Base-by-base conservation (phyloP, 30 jellyfish, hydroid and myxozoan species). In the Aurelia aurita region DNA sequence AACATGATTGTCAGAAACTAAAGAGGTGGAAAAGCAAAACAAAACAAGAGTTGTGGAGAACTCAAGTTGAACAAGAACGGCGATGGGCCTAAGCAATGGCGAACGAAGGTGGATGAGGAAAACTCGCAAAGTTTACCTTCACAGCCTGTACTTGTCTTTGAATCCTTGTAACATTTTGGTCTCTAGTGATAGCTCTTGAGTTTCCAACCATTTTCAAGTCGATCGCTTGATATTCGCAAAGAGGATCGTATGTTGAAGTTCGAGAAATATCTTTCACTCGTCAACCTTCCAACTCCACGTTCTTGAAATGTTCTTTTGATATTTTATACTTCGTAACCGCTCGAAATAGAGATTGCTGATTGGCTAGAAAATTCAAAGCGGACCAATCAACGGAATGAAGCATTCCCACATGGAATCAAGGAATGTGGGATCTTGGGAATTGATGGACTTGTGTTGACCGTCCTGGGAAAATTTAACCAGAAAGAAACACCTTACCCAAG, bases 261-360 rank as follows among this genome's bases (percentile, higher is more conserved):
- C 2, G 14, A 55, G 31, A 55, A 55, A 3, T 55, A 22, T 13
- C 5, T 19, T 19, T 55, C 27, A 3, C 12, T 55, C 67, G 31
- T 55, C 31, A n/a, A 22, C 1, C 31, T 55, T 55, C 31, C 31
- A 55, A n/a, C 67, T 9, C 67, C 31, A 34, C 77, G 64, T 11
- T 64, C 82, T 51, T 34, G 71, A 32, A 59, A 55, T 60, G 69
- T 58, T 20, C 78, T 83, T 86, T 58, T n/a, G 45, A 58, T 87
- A 70, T 71, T 69, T 83, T 71, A 63, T 70, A 83, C 87, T 83
- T 83, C 86, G 87, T 61, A 69, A 83, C 93, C 74, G 93, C 27
- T 16, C 11, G 70, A 25, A 32, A 27, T 2, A 7, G 7, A 28
- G 21, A 11, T 11, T 31, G 2, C 20, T 71, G 80, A 83, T 83